Evolutionary conservation across 92 coral and sea anemone genomes (phyloP).

Genomic region (Heteractis magnifica): DNA sequence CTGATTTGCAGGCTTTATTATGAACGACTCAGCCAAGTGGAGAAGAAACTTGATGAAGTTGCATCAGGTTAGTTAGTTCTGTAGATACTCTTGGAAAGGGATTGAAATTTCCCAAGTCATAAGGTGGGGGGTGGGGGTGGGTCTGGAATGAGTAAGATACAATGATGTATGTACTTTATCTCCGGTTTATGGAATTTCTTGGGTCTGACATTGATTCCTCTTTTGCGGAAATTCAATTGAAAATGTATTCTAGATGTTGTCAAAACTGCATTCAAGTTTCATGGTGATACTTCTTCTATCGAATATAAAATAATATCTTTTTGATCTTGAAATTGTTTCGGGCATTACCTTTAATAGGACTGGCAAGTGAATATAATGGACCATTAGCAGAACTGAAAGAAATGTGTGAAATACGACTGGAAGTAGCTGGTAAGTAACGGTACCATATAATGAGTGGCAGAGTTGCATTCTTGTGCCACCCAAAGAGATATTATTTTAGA

Average conservation of each 20-base stretch:
- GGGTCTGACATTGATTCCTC: background rate
- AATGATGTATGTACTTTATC: no score
- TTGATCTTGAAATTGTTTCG: background rate
- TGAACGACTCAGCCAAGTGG: slow-evolving; percentile 92
- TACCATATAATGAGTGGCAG: no score
- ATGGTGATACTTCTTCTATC: no score
- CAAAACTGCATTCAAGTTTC: no score
- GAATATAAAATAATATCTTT: background rate
- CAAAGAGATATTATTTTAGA: no score
- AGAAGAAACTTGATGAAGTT: slow-evolving; percentile 86
- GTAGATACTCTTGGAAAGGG: background rate
- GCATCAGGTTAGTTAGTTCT: slow-evolving; percentile 55
- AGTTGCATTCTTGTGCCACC: no score
- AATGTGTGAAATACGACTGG: slow-evolving; percentile 93
- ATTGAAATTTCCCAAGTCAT: no score
- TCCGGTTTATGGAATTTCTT: no score
- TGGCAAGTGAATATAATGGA: slow-evolving; percentile 85
- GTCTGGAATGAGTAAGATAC: no score
- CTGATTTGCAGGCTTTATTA: slow-evolving; percentile 64
- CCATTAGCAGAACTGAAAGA: slow-evolving; percentile 88
- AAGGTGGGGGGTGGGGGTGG: no score
- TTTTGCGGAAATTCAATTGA: background rate
- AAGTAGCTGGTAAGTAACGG: slow-evolving; percentile 78
- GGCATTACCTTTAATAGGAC: slow-evolving; percentile 35
- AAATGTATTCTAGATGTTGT: background rate